Base-by-base conservation (phyloP, 2,888 invertebrate species). In the Chorisops tibialis region DNA sequence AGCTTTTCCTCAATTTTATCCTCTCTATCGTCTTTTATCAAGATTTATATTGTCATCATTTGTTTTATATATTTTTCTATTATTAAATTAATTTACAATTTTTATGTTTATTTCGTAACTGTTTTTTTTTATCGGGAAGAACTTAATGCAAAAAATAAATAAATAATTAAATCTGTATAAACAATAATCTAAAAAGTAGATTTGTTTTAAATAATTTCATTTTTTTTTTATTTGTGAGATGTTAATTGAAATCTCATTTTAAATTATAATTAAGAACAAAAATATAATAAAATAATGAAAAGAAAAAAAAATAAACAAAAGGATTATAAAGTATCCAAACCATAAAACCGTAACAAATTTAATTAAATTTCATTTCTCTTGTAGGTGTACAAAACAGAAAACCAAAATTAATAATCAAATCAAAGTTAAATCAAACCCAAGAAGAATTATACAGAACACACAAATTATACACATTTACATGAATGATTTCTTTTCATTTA, bases 241-340 rank as follows among this genome's bases (percentile, higher is more conserved):
- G n/a, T n/a, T n/a, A 43, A 43, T 56, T 56, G 45, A 18, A 30
- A 56, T 56, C 56, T 56, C 45, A 21, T 45, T 56, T 39, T 35
- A 52, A 37, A 30, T 56, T 18, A 43, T 43, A 43, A 56, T 56
- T 56, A 54, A 54, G 56, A 39, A 22, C 30, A 43, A 16, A 24
- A 19, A 56, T 56, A 45, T 54, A 54, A 19, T 39, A 22, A 39
- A 7, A 18, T 38, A 38, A 21, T 21, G 12, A 41, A 43, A 30
- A 21, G 21, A 56, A 9, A 16, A 5, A 51, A 54, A 54, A 54
- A 19, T n/a, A 22, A 54, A 41, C 39, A 52, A 22, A 39, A 41
- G 21, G 41, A 19, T n/a, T 6, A 21, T 22, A 21, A 21, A n/a
- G 24, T 41, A 22, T 24, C n/a, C n/a, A n/a, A n/a, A 30, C 1